phyloP scores from a whole-genome alignment of 2,797 vertebrate species.

The Rallus crepitans region DNA sequence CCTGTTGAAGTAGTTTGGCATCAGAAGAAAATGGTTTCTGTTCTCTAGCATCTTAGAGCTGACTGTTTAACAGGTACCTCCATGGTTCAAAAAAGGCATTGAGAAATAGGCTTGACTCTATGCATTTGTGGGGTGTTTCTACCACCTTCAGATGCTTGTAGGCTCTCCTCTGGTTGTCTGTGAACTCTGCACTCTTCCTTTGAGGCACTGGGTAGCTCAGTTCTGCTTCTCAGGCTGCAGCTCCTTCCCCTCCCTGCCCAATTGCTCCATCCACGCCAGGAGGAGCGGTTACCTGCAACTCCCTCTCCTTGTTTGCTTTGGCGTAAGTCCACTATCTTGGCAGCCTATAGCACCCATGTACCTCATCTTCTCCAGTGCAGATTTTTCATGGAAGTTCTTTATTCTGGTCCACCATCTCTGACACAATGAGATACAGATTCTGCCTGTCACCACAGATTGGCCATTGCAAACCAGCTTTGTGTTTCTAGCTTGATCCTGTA shows the following conservation, averaged over 20 bases:
- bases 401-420: background rate
- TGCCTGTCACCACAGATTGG: fast-evolving
- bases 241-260: background rate
- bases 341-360: background rate
- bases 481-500: background rate
- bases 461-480: background rate
- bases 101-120: background rate
- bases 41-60: background rate
- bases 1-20: background rate
- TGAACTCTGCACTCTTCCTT: background rate
- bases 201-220: background rate
- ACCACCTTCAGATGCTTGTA: background rate
- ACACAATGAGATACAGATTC: background rate
- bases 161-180: background rate
- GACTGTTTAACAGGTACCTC: background rate
- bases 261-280: background rate
- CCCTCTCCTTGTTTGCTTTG: background rate
- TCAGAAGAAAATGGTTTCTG: background rate
- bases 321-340: background rate
- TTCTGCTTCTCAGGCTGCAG: background rate
- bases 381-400: background rate
- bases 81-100: background rate
- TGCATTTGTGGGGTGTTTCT: background rate
- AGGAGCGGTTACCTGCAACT: background rate
- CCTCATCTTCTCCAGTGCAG: background rate